Base-by-base conservation (phyloP, 2,113 vertebrate species). In the Bagarius yarrelli region DNA sequence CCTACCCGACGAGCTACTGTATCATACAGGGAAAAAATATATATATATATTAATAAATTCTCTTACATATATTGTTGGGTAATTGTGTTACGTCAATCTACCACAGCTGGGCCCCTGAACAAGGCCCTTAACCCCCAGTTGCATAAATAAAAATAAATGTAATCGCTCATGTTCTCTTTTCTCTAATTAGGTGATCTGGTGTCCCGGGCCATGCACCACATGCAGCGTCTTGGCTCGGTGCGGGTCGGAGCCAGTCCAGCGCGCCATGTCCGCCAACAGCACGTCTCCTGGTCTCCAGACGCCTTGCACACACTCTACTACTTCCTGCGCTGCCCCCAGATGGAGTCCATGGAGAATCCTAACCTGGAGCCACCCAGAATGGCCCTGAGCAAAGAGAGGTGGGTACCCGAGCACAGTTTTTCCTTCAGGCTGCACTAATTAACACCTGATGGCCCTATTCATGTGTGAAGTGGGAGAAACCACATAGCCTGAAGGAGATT, bases 291-390 rank as follows among this genome's bases (percentile, higher is more conserved):
- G 98, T 97, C 95, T 80, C 96, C 97, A 0, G 96, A 99, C 0
- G 95, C 97, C 85, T 96, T 99, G 56, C 97, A 99, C 93, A 98
- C 97, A 3, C 96, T 99, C 76, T 99, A 99, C 93, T 99, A 99
- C 90, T 99, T 98, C 93, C 93, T 99, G 34, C 95, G 97, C 78
- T 98, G 97, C 78, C 97, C 98, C 36, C 98, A 99, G 80, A 99
- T 99, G 97, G 98, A 99, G 87, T 99, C 95, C 86, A 97, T 99
- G 97, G 98, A 99, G 91, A 99, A 99, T 87, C 98, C 98, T 85
- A 99, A 99, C 93, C 91, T 99, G 55, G 98, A 99, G 87, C 98
- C 98, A 13, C 97, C 98, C 0, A 93, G 95, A 91, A 98, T 99
- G 95, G 93, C 95, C 30, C 93, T 99, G 67, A 96, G 94, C 94